Evolutionary conservation across 2,888 invertebrate genomes (phyloP).

Genomic region (Herminia tarsipennalis): DNA sequence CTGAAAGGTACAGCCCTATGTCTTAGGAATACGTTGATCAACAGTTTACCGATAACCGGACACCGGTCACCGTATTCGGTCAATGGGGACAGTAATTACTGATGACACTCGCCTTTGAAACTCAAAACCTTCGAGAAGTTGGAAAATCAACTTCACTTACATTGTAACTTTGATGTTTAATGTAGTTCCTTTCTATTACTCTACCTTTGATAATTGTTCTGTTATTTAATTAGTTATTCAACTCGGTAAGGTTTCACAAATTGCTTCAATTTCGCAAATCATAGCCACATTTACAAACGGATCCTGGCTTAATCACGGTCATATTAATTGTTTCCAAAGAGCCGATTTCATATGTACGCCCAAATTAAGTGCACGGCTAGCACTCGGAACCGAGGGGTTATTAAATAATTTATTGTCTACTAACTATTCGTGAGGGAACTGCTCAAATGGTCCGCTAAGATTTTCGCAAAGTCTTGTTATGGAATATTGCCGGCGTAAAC

Average conservation of each 20-base stretch:
- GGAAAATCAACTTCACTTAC: slow-evolving; percentile 48
- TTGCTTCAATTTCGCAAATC: slow-evolving; percentile 20
- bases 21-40: slow-evolving; percentile 40
- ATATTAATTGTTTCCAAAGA: slow-evolving; percentile 80
- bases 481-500: slow-evolving; percentile 70
- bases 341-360: slow-evolving; percentile 75
- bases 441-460: slow-evolving; percentile 72
- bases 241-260: slow-evolving; percentile 5
- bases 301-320: slow-evolving; percentile 46
- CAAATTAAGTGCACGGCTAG: slow-evolving; percentile 78
- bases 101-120: slow-evolving; percentile 77
- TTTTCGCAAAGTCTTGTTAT: slow-evolving; percentile 70
- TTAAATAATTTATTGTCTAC: slow-evolving; percentile 83
- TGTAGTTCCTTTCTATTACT: slow-evolving; percentile 34
- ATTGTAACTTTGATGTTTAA: neutral
- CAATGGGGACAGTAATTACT: slow-evolving; percentile 74
- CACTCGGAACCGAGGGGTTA: slow-evolving; percentile 71
- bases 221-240: neutral
- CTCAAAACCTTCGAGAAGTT: slow-evolving; percentile 63
- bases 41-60: slow-evolving; percentile 61
- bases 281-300: slow-evolving; percentile 26
- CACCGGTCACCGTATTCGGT: slow-evolving; percentile 67
- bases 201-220: neutral
- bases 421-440: slow-evolving; percentile 74
- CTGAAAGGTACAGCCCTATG: slow-evolving; percentile 37